phyloP scores from a whole-genome alignment of 2,113 vertebrate genomes.

The Phylloscopus whistleri region DNA sequence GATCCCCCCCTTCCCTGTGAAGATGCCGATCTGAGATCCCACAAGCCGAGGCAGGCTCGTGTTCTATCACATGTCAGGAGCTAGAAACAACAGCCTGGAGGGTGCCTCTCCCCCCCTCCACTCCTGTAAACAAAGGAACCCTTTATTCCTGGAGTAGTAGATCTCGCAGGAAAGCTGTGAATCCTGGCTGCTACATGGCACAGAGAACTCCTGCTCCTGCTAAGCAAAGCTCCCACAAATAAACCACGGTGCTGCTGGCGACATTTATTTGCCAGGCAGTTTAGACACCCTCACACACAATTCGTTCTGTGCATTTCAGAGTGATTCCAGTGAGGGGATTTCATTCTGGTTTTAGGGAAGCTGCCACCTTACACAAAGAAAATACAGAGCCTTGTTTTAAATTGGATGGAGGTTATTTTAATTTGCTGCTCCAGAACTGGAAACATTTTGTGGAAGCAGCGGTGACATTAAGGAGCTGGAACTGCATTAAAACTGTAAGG shows the following conservation, averaged over 20 bases:
- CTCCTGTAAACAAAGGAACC: constrained; percentile 19
- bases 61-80: constrained; percentile 15
- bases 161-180: constrained; percentile 9
- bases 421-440: not conserved
- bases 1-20: not conserved
- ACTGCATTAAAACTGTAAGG: not conserved
- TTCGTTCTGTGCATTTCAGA: not conserved
- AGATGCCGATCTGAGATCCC: not conserved
- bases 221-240: not conserved
- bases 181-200: constrained; percentile 8
- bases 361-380: not conserved
- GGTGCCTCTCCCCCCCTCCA: not conserved
- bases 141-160: not conserved
- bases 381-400: not conserved
- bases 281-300: not conserved
- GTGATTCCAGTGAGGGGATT: not conserved
- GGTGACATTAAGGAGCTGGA: not conserved
- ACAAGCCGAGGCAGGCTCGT: not conserved
- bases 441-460: not conserved
- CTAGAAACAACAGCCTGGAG: constrained; percentile 45
- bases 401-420: not conserved
- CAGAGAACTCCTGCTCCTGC: not conserved
- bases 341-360: not conserved
- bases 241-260: not conserved
- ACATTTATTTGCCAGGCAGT: not conserved